Conservation (phyloP, 2,113 vertebrate species). For the Formicarius rufipectus region DNA sequence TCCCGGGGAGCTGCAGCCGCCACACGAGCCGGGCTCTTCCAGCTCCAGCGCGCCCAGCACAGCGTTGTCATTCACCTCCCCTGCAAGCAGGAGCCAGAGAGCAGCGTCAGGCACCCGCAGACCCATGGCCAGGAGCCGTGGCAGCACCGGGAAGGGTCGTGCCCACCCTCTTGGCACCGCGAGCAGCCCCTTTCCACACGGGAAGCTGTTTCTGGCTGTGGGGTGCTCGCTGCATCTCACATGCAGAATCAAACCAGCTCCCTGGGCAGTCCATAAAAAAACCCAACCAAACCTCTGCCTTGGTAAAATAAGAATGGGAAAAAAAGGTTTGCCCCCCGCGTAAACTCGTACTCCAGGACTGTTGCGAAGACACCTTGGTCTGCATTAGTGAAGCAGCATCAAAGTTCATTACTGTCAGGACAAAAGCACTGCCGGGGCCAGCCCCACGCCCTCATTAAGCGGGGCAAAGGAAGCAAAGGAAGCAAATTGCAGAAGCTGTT, state of each 20-base stretch:
- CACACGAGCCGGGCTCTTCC: constrained; percentile 20
- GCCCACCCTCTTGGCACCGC: neutral
- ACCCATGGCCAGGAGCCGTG: fast-evolving
- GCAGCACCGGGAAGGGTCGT: fast-evolving
- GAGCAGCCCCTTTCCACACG: fast-evolving
- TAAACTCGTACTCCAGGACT: neutral
- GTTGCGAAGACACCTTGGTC: neutral
- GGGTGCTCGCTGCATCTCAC: too few relatives aligned
- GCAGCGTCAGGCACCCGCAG: fast-evolving
- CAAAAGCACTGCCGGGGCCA: neutral
- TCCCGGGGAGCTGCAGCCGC: neutral
- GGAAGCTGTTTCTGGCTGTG: neutral
- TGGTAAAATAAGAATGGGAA: fast-evolving
- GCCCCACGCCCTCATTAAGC: neutral
- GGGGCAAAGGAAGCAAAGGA: neutral
- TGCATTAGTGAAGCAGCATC: fast-evolving
- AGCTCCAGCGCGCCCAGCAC: constrained; percentile 59
- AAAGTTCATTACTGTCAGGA: fast-evolving
- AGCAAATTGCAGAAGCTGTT: neutral
- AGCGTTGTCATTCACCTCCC: constrained; percentile 62
- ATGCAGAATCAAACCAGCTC: neutral
- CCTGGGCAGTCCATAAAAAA: neutral
- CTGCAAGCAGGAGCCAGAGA: constrained; percentile 62
- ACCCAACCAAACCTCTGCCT: neutral
- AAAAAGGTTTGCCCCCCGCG: fast-evolving